Evolutionary conservation across 2,797 vertebrate species (phyloP).

Genomic region (Trachops cirrhosus): DNA sequence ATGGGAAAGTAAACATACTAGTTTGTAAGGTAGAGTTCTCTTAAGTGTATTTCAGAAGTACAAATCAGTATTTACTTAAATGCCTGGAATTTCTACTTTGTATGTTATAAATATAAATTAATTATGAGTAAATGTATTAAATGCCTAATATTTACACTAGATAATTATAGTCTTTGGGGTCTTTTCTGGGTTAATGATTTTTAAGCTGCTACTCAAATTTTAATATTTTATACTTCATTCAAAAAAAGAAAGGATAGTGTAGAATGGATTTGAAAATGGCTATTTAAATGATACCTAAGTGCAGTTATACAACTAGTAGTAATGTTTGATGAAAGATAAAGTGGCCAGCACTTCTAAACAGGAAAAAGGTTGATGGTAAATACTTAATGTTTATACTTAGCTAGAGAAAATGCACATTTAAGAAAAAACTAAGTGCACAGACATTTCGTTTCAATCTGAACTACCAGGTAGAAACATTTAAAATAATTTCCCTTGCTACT

Average conservation of each 20-base stretch:
- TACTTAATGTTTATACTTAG: neutral
- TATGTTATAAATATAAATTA: constrained; percentile 60
- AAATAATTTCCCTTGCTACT: constrained; percentile 19
- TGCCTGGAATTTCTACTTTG: constrained; percentile 53
- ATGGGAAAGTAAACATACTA: neutral
- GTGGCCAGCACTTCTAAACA: neutral
- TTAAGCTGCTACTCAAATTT: constrained; percentile 66
- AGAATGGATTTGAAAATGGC: constrained; percentile 21
- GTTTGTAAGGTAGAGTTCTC: constrained; percentile 6
- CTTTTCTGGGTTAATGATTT: constrained; percentile 60
- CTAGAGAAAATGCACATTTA: neutral
- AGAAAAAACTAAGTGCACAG: neutral
- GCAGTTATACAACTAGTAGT: neutral
- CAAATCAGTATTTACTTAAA: constrained; percentile 43
- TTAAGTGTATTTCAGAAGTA: constrained; percentile 19
- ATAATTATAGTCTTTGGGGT: constrained; percentile 71
- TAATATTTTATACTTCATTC: constrained; percentile 28
- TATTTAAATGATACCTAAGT: neutral
- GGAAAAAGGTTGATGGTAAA: neutral
- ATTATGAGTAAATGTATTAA: constrained; percentile 61
- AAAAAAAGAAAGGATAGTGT: neutral
- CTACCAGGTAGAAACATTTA: neutral
- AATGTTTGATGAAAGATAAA: neutral
- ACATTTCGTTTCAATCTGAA: constrained; percentile 2
- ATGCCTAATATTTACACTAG: constrained; percentile 65